Evolutionary conservation across 64 coral and sea anemone species (phyloP), one percentile per base, ranked within the genome.

Genomic region (Pocillopora verrucosa): DNA sequence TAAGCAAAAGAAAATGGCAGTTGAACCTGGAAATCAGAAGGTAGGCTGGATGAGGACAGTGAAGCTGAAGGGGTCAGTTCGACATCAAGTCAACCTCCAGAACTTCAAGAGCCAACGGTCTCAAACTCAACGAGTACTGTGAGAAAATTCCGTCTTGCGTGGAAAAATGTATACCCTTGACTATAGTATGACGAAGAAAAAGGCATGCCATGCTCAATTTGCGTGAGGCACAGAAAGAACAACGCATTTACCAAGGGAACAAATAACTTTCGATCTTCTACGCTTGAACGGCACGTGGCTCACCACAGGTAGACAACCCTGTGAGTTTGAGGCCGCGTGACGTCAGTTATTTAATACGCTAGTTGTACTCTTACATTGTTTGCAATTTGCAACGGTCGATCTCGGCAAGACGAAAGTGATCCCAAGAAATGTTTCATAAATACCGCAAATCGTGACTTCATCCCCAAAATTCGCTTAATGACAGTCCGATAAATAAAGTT

Each of bases 191-290:
- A 87, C 59, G 84, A 74, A 75, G 70, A 87, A 13, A 87, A 87
- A 87, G 67, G 84, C 58, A 87, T 87, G 84, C 75, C 68, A 87
- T 87, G 84, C 84, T 87, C 84, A 87, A 87, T n/a, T n/a, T n/a
- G n/a, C n/a, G n/a, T n/a, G n/a, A n/a, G n/a, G n/a, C 84, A 87
- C 84, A 87, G 58, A 87, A 87, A 87, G 15, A 86, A 85, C 83
- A 86, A 86, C 73, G 65, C 63, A 86, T 86, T 86, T 60, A 86
- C 36, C 83, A 86, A 86, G 63, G 83, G 83, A 86, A 86, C 83
- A 60, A 60, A 73, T 86, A 86, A 86, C 83, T 86, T 86, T 86
- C 26, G 65, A 86, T 72, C 83, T 86, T 86, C 83, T 86, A 86
- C 83, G 65, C 83, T 86, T 74, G 20, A 87, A 87, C 64, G 69